These are phyloP conservation scores for Scaptomyza graminum DNA, from an alignment of 1,140 invertebrate species.

Conservation along the genomic window DNA sequence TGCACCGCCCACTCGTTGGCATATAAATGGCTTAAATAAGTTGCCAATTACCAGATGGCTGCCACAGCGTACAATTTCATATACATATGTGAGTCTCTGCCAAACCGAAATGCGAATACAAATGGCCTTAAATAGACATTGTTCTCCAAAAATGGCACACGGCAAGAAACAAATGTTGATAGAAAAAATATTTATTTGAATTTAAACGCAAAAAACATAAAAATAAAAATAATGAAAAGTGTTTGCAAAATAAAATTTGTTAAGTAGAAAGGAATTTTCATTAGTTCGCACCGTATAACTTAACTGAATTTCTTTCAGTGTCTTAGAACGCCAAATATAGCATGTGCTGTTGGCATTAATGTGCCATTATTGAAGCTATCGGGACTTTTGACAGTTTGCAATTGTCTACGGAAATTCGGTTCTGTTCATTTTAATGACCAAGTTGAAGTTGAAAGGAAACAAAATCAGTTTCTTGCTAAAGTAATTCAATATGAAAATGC, in stretches of 20 bases:
- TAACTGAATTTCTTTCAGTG: neutral
- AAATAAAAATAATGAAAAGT: too few species aligned
- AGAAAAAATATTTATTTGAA: neutral
- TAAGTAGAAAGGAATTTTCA: too few species aligned
- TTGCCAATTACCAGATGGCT: conserved; percentile 72
- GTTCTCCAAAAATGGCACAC: conserved; percentile 2
- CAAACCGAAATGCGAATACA: conserved; percentile 31
- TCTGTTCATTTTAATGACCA: conserved; percentile 1
- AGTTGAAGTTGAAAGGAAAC: neutral
- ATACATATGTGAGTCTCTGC: conserved; percentile 40
- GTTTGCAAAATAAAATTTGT: too few species aligned
- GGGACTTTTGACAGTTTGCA: conserved; percentile 20
- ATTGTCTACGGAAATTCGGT: conserved; percentile 12
- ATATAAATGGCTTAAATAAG: conserved; percentile 51
- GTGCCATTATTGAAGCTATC: conserved; percentile 9
- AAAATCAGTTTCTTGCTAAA: neutral
- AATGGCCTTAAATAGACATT: conserved; percentile 30
- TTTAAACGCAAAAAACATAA: too few species aligned
- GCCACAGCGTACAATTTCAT: conserved; percentile 56
- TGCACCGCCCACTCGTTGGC: conserved; percentile 4
- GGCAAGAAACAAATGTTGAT: neutral
- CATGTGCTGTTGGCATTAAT: conserved; percentile 30
- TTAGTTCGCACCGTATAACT: too few species aligned
- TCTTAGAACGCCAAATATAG: neutral
- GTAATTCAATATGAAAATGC: neutral